Evolutionary conservation across 2,113 vertebrate genomes (phyloP).

Genomic region (Gnathonemus echidnorhynchus): DNA sequence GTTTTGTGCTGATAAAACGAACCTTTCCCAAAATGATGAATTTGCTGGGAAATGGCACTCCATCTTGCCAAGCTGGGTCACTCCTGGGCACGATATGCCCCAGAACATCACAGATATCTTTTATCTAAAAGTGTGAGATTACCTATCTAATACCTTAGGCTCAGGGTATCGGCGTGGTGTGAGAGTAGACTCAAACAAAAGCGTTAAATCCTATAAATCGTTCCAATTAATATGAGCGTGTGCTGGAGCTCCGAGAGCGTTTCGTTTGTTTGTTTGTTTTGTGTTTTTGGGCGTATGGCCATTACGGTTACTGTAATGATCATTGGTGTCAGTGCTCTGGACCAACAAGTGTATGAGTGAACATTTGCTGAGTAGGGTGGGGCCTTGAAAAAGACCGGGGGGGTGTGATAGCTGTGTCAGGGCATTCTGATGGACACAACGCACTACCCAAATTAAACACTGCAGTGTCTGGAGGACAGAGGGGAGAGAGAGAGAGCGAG

Average conservation of each 20-base stretch:
- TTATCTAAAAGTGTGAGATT: constrained; percentile 2
- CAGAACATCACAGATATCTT: constrained; percentile 1
- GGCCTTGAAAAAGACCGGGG: neutral
- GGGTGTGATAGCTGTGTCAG: neutral
- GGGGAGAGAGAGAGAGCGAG: neutral
- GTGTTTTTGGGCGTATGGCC: neutral
- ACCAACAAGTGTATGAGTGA: neutral
- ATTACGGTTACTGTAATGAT: neutral
- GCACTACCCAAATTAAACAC: neutral
- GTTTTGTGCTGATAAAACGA: constrained; percentile 1
- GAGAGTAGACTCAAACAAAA: neutral
- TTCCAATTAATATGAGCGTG: neutral
- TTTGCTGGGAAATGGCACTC: neutral
- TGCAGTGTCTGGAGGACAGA: neutral
- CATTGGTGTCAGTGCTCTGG: neutral
- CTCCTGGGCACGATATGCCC: neutral
- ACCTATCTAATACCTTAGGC: neutral
- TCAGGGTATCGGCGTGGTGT: neutral
- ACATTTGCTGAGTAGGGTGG: neutral
- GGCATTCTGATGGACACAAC: neutral
- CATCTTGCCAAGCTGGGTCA: neutral
- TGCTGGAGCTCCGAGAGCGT: neutral
- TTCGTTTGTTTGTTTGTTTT: neutral
- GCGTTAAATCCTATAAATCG: neutral
- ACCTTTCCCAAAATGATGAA: constrained; percentile 1